Conservation (phyloP, 2,113 vertebrate species). For the Gorilla gorilla region DNA sequence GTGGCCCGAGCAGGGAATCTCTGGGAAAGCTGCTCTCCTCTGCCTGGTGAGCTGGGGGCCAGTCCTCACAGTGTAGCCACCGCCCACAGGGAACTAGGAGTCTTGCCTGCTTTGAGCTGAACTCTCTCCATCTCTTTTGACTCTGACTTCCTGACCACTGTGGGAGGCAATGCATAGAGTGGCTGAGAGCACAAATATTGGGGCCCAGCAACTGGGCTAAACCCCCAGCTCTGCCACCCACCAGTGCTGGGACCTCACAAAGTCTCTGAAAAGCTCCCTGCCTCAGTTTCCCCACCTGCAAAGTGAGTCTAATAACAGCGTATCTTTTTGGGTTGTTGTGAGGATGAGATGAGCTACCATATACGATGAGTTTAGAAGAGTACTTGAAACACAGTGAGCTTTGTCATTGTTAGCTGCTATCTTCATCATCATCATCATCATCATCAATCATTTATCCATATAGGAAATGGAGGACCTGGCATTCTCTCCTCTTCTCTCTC, state of each 20-base stretch:
- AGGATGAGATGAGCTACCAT: accelerated
- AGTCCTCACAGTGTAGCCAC: accelerated
- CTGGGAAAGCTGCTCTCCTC: neutral
- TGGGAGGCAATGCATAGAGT: accelerated
- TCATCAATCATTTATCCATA: neutral
- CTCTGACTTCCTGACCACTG: neutral
- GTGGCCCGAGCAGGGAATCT: neutral
- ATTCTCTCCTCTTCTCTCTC: too few species aligned
- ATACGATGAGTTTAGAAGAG: accelerated
- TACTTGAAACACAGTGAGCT: accelerated
- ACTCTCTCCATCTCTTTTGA: neutral
- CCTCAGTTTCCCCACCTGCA: neutral
- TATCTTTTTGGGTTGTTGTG: accelerated
- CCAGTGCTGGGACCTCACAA: neutral
- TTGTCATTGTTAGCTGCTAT: accelerated
- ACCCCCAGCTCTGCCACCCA: neutral
- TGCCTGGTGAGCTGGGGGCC: neutral
- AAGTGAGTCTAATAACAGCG: accelerated
- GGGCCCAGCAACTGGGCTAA: neutral
- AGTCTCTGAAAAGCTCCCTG: neutral
- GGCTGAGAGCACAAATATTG: accelerated
- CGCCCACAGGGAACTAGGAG: accelerated
- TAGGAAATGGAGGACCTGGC: neutral
- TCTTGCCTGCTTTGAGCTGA: accelerated
- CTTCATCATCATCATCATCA: too few species aligned